Evolutionary conservation across 2,113 vertebrate genomes (phyloP).

Genomic region (Limanda limanda): DNA sequence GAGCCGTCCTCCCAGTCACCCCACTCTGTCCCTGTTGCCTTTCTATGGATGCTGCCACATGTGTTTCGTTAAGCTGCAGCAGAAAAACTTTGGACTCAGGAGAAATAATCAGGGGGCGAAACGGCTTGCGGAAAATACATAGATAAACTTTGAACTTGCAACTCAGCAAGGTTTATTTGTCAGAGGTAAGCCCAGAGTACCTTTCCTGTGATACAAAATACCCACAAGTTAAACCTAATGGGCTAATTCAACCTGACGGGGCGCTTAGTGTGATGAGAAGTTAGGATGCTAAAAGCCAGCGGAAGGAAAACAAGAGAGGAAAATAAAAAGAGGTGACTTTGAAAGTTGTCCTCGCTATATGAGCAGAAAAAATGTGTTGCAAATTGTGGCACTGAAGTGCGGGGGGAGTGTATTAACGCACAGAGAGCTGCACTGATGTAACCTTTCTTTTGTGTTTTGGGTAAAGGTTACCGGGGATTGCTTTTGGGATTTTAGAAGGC

Average conservation of each 20-base stretch:
- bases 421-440: conserved; percentile 9
- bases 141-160: conserved; percentile 62
- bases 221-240: conserved; percentile 43
- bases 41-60: conserved; percentile 29
- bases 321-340: conserved; percentile 45
- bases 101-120: conserved; percentile 35
- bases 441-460: conserved; percentile 47
- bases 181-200: conserved; percentile 49
- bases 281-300: conserved; percentile 44
- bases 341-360: conserved; percentile 33
- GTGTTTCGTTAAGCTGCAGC: conserved; percentile 26
- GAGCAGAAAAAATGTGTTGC: conserved; percentile 3
- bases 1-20: conserved; percentile 29
- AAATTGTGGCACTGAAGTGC: neutral
- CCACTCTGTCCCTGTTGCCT: neutral
- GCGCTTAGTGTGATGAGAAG: conserved; percentile 55
- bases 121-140: conserved; percentile 37
- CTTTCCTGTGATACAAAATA: conserved; percentile 40
- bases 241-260: conserved; percentile 61
- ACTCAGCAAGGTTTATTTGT: conserved; percentile 62
- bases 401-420: neutral
- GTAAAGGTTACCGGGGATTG: conserved; percentile 45
- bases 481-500: conserved; percentile 35
- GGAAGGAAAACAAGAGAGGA: conserved; percentile 4
- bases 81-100: conserved; percentile 40